Evolutionary conservation across 2,888 invertebrate genomes (phyloP).

Genomic region (Masnerella sp.): DNA sequence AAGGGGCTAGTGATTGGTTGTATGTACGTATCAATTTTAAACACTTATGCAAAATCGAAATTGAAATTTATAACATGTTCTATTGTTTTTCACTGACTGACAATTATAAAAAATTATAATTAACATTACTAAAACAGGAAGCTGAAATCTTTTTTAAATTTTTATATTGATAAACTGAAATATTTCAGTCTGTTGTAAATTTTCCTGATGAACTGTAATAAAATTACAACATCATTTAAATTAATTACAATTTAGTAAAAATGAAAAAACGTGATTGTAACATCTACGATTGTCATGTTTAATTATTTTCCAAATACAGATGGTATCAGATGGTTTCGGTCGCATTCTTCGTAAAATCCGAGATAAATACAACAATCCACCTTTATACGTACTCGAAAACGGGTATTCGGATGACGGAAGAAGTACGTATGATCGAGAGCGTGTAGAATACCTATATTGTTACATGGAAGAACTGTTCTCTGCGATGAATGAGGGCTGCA

Average conservation of each 20-base stretch:
- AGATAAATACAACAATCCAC: slow-evolving; percentile 72
- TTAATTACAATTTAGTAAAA: no score
- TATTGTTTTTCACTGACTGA: no score
- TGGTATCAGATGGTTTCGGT: slow-evolving; percentile 76
- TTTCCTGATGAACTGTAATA: no score
- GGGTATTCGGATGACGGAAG: slow-evolving; percentile 80
- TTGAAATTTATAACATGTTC: background rate
- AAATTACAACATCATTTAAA: no score
- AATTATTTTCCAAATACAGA: slow-evolving; percentile 62
- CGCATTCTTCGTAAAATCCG: slow-evolving; percentile 74
- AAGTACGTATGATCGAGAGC: slow-evolving; percentile 77
- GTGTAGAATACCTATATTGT: slow-evolving; percentile 67
- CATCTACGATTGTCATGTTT: no score
- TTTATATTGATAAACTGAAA: no score
- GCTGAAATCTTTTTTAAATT: no score
- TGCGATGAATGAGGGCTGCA: slow-evolving; percentile 76
- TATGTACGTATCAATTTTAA: slow-evolving; percentile 71
- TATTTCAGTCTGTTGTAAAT: no score
- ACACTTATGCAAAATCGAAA: background rate
- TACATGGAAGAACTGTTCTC: slow-evolving; percentile 68
- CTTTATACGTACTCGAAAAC: slow-evolving; percentile 80
- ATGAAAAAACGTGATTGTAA: no score
- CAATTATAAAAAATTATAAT: no score
- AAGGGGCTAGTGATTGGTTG: slow-evolving; percentile 78
- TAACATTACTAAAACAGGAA: no score